A percentile compares a stretch with the other conserved stretches of the same genome.
Conservation (phyloP, 2,797 vertebrate species). For the Sebastiscus tertius region DNA sequence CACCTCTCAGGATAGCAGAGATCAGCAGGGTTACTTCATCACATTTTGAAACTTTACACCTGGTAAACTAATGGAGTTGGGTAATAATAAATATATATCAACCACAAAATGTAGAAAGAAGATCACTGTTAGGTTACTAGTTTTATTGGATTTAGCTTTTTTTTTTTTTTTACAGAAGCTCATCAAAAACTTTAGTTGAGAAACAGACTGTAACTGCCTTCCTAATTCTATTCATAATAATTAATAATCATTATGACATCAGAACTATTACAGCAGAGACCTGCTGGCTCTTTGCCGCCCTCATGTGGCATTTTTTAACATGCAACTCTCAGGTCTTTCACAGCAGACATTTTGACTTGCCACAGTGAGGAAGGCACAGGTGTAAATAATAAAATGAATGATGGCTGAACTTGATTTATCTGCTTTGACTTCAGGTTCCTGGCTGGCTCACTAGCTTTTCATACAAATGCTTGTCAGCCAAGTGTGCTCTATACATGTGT, state of each 20-base stretch:
- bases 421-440: neutral
- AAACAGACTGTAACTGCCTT: neutral
- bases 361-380: neutral
- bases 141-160: neutral
- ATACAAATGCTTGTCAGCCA: neutral
- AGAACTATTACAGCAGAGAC: no score
- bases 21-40: neutral
- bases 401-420: neutral
- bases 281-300: constrained; percentile 23
- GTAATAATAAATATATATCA: neutral
- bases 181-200: neutral
- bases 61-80: neutral
- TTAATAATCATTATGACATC: neutral
- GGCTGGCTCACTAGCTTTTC: neutral
- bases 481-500: neutral
- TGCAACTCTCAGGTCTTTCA: neutral
- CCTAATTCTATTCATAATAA: neutral
- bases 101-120: neutral
- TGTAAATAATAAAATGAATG: neutral
- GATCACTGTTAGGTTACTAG: neutral
- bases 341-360: neutral
- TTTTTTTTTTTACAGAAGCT: neutral
- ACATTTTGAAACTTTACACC: neutral
- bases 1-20: no score
- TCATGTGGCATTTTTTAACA: neutral